Evolutionary conservation across 2,888 invertebrate species (phyloP).

Genomic region (Flexamia atlantica): DNA sequence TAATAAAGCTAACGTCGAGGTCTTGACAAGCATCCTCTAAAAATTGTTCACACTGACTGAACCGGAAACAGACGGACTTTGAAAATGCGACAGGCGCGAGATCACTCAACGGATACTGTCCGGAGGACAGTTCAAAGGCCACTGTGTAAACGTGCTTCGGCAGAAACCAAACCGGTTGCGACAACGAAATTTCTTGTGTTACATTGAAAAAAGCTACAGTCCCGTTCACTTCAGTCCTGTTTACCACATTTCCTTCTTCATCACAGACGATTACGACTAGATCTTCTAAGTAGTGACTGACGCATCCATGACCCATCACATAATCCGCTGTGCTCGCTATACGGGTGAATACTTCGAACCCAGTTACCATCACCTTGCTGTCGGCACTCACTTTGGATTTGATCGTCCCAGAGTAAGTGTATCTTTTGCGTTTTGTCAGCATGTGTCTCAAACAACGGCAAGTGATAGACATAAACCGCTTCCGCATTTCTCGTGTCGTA

Average conservation of each 20-base stretch:
- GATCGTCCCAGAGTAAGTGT: constrained; percentile 66
- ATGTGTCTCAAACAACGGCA: constrained; percentile 73
- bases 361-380: constrained; percentile 73
- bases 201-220: constrained; percentile 76
- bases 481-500: constrained; percentile 70
- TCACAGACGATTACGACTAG: constrained; percentile 74
- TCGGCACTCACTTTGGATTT: constrained; percentile 72
- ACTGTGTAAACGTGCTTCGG: constrained; percentile 66
- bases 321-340: constrained; percentile 67
- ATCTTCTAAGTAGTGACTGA: constrained; percentile 74
- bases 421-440: constrained; percentile 63
- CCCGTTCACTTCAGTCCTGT: constrained; percentile 73
- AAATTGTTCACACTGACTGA: constrained; percentile 58
- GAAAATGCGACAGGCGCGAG: constrained; percentile 65
- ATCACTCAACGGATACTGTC: constrained; percentile 67
- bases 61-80: constrained; percentile 62
- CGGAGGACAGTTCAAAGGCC: constrained; percentile 65
- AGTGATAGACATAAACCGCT: constrained; percentile 74
- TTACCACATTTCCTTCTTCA: constrained; percentile 75
- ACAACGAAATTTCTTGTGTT: constrained; percentile 75
- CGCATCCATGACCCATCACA: constrained; percentile 49
- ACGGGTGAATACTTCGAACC: constrained; percentile 73
- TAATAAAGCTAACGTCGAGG: constrained; percentile 61
- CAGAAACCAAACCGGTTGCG: constrained; percentile 73
- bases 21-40: constrained; percentile 35